Evolutionary conservation across 2,113 vertebrate species (phyloP), one percentile per base, ranked within the genome.

Genomic region (Gnathochromis pfefferi): DNA sequence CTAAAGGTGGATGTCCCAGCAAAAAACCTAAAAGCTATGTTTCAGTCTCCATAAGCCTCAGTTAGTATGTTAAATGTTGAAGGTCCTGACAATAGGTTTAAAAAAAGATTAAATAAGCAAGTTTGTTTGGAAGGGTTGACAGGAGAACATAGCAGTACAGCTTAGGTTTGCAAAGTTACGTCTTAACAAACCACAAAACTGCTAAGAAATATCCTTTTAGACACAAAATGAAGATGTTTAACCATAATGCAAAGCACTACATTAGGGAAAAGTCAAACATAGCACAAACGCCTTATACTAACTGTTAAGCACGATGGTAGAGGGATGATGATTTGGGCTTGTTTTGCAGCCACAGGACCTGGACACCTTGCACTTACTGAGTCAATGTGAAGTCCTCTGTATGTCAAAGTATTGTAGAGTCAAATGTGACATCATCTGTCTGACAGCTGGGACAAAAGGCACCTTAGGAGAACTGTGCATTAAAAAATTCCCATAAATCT

Each of bases 161-260:
- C 35, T 68, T 68, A 0, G n/a, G 63, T 68, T 68, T 1, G 19
- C 35, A 68, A 68, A 68, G 0, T 21, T 38, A 13, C 7, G 0
- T 68, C 63, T 38, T 21, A 65, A 21, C 19, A 40, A 68, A 38
- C 3, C 63, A 70, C 35, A 70, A 70, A 1, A 42, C 35, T 23
- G 12, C 65, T 70, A 40, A 40, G 38, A 42, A 70, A 70, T 42
- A 42, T 70, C n/a, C 0, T 3, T 70, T 40, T 70, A 21, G 35
- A 40, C 12, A 42, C 7, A 1, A 40, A 68, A 40, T 40, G 12
- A 40, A 9, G 31, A 38, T 38, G 17, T n/a, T 65, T 38, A 35
- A 12, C 31, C 31, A 40, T 16, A 40, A 40, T 23, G 7, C 57
- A 33, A 33, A 33, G 28, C 57, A 60, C 35, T 1, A 70, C n/a